Evolutionary conservation across 2,888 invertebrate species (phyloP), one percentile per base, ranked within the genome.

Genomic region (Phania funesta): DNA sequence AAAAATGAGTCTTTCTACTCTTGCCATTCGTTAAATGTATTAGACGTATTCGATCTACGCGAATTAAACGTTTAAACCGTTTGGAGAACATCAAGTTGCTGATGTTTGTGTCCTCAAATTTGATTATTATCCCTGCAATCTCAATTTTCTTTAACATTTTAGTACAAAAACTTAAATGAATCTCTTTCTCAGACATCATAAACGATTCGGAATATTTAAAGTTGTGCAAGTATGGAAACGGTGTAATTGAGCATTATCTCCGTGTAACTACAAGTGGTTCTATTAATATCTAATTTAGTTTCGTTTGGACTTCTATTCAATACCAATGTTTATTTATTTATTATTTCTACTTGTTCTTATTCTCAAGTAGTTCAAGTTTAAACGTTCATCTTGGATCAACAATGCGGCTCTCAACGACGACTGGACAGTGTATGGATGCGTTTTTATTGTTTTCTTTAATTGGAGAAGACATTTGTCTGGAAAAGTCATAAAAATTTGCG

Each of bases 331-430:
- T 44, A 3, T 44, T 44, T 18, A 67, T 22, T 52, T 41, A 26
- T 35, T 67, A 32, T 3, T 65, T 4, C 3, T 44, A 16, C 32
- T 44, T 60, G 60, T 68, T 65, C 46, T 67, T 44, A 54, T 54
- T 52, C n/a, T 54, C 41, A 81, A 77, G 77, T 81, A 76, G 81
- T 81, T 77, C 81, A 81, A 81, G 81, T 81, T 81, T 71, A 80
- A 52, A 60, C 64, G 16, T 58, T 64, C 44, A 64, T 70, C 44
- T 58, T 64, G 58, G 56, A 52, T 41, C 44, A 60, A 60, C 35
- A 52, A 46, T 52, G 56, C 65, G 68, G 68, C 26, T n/a, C n/a
- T 22, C 29, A 48, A 29, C 24, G 41, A 29, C 24, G 29, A 20
- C 20, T 18, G 44, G 9, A 9, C 29, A 65, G 52, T 29, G 41